These are phyloP conservation scores for Sinopyrophorus schimmeli DNA, from an alignment of 2,888 invertebrate genomes.

Conservation along the genomic window DNA sequence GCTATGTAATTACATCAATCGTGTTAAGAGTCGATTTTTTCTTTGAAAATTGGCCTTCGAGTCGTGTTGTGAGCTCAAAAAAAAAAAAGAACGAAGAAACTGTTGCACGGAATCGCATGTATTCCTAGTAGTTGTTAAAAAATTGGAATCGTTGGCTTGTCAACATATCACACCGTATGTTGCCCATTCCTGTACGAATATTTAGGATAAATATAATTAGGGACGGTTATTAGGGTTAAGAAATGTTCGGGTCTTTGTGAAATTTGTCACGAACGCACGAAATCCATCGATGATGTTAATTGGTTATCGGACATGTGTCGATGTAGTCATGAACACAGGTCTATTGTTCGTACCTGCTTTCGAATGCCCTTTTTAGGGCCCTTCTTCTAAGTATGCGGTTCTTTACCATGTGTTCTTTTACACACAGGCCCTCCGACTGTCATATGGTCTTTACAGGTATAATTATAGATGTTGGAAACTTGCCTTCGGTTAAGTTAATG, in stretches of 20 bases:
- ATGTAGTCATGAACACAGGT: conserved; percentile 45
- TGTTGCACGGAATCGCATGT: conserved; percentile 31
- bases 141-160: conserved; percentile 50
- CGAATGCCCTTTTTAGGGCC: conserved; percentile 37
- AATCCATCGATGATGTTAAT: conserved; percentile 47
- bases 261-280: conserved; percentile 48
- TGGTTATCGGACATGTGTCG: conserved; percentile 52
- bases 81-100: conserved; percentile 20
- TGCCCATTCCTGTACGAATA: conserved; percentile 31
- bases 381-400: conserved; percentile 51
- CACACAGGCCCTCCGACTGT: conserved; percentile 41
- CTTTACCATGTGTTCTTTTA: conserved; percentile 35
- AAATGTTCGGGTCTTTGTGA: conserved; percentile 37
- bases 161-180: conserved; percentile 55
- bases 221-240: too few species aligned
- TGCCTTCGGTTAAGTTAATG: too few species aligned
- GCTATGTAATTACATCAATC: too few species aligned
- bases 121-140: conserved; percentile 31
- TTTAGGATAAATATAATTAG: too few species aligned
- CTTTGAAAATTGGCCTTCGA: conserved; percentile 8
- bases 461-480: conserved; percentile 22
- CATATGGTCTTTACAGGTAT: conserved; percentile 43
- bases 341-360: conserved; percentile 32
- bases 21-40: too few species aligned
- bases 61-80: too few species aligned